Conservation (phyloP, 2,888 invertebrate species). For the Drosophila mercatorum region DNA sequence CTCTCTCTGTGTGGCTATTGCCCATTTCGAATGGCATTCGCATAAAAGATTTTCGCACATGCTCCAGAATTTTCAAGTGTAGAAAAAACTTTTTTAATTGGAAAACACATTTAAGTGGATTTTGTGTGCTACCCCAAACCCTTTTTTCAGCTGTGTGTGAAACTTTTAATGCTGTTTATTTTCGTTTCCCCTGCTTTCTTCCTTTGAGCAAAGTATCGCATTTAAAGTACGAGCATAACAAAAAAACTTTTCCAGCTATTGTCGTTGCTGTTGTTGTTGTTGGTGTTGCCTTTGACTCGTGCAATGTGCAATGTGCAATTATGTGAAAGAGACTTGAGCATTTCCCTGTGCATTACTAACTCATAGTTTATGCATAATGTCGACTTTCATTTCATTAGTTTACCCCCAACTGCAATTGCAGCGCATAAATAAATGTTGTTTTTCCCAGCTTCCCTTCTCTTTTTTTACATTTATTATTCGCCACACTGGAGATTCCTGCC, state of each 20-base stretch:
- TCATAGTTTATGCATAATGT: constrained; percentile 68
- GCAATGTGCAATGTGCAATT: constrained; percentile 53
- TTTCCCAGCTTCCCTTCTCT: not conserved
- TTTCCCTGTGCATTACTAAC: constrained; percentile 75
- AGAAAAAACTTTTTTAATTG: constrained; percentile 79
- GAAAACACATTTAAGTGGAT: constrained; percentile 81
- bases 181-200: constrained; percentile 14
- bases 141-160: constrained; percentile 26
- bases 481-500: constrained; percentile 51
- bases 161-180: constrained; percentile 77
- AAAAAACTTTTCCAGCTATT: constrained; percentile 20
- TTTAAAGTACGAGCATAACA: constrained; percentile 56
- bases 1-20: constrained; percentile 43
- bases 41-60: constrained; percentile 81
- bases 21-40: constrained; percentile 73
- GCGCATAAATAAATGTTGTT: constrained; percentile 57
- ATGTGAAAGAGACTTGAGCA: constrained; percentile 39
- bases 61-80: constrained; percentile 78
- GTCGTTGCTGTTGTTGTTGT: constrained; percentile 15
- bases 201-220: constrained; percentile 55
- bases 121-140: constrained; percentile 46
- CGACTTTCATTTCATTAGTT: constrained; percentile 73
- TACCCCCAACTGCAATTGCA: constrained; percentile 38
- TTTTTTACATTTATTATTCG: constrained; percentile 27
- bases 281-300: constrained; percentile 31